Evolutionary conservation across 2,797 vertebrate species (phyloP).

Genomic region (Molossus alvarezi): DNA sequence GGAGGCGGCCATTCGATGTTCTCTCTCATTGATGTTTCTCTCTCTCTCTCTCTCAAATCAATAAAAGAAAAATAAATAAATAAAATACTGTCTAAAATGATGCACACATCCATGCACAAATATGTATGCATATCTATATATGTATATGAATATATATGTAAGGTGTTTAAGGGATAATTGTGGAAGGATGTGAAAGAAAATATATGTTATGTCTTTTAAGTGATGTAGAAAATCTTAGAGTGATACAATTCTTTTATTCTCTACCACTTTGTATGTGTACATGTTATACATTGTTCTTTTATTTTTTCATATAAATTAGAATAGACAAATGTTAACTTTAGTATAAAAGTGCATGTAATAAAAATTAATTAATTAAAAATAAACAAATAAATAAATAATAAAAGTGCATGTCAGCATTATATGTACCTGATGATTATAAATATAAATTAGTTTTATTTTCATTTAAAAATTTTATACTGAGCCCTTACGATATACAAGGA

Average conservation of each 20-base stretch:
- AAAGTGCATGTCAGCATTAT: neutral
- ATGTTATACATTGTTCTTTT: neutral
- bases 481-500: neutral
- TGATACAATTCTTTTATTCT: neutral
- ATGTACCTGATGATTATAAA: neutral
- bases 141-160: neutral
- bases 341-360: neutral
- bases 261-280: neutral
- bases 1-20: no score
- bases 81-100: neutral
- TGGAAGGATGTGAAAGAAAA: neutral
- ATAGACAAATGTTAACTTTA: neutral
- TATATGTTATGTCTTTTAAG: neutral
- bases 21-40: no score
- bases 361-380: no score
- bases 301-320: constrained; percentile 11
- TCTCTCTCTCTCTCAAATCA: no score
- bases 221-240: neutral
- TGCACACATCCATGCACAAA: neutral
- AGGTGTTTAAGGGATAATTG: neutral
- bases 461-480: neutral
- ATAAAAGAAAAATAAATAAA: no score
- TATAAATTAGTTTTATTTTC: constrained; percentile 12
- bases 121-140: neutral
- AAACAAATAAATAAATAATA: no score